phyloP scores from a whole-genome alignment of 2,113 vertebrate species.

The Neofelis nebulosa region DNA sequence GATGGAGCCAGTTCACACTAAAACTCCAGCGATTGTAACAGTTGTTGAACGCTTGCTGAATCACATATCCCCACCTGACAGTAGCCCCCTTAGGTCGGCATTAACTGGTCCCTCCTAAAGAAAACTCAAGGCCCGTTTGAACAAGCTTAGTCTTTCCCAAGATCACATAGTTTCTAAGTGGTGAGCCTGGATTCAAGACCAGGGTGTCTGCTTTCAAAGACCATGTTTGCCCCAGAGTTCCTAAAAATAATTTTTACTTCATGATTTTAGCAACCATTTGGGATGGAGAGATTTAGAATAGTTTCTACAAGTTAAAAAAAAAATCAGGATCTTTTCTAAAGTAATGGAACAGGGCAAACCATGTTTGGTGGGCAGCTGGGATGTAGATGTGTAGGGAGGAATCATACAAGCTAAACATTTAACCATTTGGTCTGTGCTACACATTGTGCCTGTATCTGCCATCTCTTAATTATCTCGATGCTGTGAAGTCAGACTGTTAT shows the following conservation, averaged over 20 bases:
- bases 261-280: not conserved
- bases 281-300: not conserved
- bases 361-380: fast-evolving
- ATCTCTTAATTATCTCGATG: fast-evolving
- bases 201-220: not conserved
- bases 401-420: not conserved
- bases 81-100: not conserved
- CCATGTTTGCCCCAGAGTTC: not conserved
- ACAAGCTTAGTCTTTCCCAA: not conserved
- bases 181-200: not conserved
- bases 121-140: not conserved
- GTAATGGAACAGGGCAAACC: not conserved
- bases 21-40: not conserved
- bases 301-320: not conserved
- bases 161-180: not conserved
- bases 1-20: not conserved
- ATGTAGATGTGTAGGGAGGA: not conserved
- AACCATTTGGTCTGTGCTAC: not conserved
- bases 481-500: fast-evolving
- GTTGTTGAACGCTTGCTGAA: not conserved
- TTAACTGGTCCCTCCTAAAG: not conserved
- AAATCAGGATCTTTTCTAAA: not conserved
- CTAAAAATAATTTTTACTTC: not conserved
- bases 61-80: not conserved
- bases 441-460: fast-evolving